Base-by-base conservation (phyloP, 2,113 vertebrate species). In the Hyperopisus bebe region DNA sequence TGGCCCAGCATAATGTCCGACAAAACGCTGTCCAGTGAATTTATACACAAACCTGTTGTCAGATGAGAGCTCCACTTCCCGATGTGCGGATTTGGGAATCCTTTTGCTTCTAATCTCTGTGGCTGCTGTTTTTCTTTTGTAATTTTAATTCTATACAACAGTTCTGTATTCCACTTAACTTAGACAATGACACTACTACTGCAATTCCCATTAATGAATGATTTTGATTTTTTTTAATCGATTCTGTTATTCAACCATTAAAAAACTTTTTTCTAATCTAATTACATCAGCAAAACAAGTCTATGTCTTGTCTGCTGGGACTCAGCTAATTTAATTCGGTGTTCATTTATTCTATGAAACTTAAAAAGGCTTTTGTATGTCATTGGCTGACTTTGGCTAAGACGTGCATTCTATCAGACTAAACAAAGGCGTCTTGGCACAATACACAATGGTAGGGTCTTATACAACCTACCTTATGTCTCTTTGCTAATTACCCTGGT, bases 321-420 rank as follows among this genome's bases (percentile, higher is more conserved):
- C 42, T 84, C 39, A n/a, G 39, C 9, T 42, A 42, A 82, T 82
- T 82, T 82, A 39, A 82, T 82, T 82, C 39, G 8, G 15, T 44
- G 5, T 82, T 88, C 39, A n/a, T 42, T 66, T 62, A 44, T 66
- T 86, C 82, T 74, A 48, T 24, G 39, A 66, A 86, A 47, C 89
- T 74, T 87, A 42, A 62, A 86, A 39, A 70, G 21, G 48, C 53
- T 44, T 89, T 84, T 74, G 62, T 87, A 35, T 74, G 55, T 87
- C 89, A 86, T 47, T 74, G 89, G 62, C 44, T 39, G 58, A 66
- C 66, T 86, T 84, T 77, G 55, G 35, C 62, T 47, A 58, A 58
- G 83, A 70, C 84, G 39, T 46, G 46, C 58, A 74, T 50, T 77
- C 47, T 87, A 47, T 90, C 84, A 51, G 86, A 58, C 66, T 42